Percentiles rank a stretch among this genome's conserved stretches.
These are phyloP conservation scores for Lamprotornis superbus DNA, from an alignment of 2,113 vertebrate genomes.

Conservation along the genomic window DNA sequence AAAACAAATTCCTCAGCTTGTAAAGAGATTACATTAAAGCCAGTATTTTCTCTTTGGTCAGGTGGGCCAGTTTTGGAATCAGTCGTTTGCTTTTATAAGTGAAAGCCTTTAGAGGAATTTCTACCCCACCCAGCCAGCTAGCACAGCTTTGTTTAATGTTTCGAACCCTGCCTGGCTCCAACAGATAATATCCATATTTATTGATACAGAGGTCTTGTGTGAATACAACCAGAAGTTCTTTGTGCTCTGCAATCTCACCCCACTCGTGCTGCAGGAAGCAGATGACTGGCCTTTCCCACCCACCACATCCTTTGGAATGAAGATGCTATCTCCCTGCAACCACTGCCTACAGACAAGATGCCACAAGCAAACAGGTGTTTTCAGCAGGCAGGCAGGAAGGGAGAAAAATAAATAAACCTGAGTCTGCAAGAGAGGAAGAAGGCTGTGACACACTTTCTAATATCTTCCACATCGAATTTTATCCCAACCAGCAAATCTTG, in stretches of 20 bases:
- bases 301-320: neutral
- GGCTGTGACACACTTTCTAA: neutral
- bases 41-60: constrained; percentile 17
- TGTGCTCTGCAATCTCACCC: neutral
- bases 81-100: neutral
- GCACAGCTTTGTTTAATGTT: constrained; percentile 16
- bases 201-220: neutral
- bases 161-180: neutral
- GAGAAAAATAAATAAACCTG: neutral
- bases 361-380: neutral
- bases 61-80: neutral
- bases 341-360: neutral
- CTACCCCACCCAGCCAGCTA: neutral
- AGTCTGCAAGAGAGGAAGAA: neutral
- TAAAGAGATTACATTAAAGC: constrained; percentile 3
- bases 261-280: neutral
- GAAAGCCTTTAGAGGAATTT: neutral
- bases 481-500: neutral
- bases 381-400: neutral
- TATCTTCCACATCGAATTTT: neutral
- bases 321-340: neutral
- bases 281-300: neutral
- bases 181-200: constrained; percentile 12
- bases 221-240: neutral
- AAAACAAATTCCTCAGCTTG: neutral